phyloP scores from a whole-genome alignment of 2,113 vertebrate genomes.

The Diphyllodes magnificus region DNA sequence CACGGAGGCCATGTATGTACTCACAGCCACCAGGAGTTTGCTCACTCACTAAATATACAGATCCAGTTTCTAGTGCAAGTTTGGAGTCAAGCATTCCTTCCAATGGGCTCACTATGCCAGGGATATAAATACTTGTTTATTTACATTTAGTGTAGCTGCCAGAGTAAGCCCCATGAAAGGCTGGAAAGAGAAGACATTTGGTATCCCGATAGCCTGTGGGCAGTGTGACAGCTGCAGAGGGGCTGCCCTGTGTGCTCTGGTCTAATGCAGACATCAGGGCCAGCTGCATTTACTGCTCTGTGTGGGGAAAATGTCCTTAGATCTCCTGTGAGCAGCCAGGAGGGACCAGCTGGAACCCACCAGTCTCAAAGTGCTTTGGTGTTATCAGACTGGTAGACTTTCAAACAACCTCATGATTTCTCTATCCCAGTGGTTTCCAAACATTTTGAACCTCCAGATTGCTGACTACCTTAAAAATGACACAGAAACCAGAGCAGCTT shows the following conservation, averaged over 20 bases:
- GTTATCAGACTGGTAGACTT: not conserved
- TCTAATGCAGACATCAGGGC: not conserved
- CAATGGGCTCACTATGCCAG: constrained; percentile 9
- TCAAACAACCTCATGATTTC: not conserved
- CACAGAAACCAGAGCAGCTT: not conserved
- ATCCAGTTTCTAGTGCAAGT: constrained; percentile 65
- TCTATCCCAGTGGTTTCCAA: not conserved
- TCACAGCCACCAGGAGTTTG: constrained; percentile 66
- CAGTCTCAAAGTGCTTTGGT: not conserved
- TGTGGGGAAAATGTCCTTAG: not conserved
- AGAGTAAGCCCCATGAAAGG: not conserved
- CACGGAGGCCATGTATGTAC: not conserved
- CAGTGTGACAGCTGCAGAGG: constrained; percentile 5
- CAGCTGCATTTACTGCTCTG: not conserved
- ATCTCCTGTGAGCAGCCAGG: not conserved
- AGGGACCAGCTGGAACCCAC: not conserved
- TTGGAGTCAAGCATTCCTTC: constrained; percentile 66
- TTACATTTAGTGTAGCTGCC: constrained; percentile 62
- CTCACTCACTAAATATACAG: constrained; percentile 64
- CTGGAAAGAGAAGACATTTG: not conserved
- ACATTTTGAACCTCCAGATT: not conserved
- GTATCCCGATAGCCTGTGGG: not conserved
- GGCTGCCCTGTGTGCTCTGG: not conserved
- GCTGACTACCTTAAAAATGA: not conserved
- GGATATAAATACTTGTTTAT: constrained; percentile 36